Evolutionary conservation across 92 coral and sea anemone species (phyloP).

Genomic region (Nematostella vectensis): DNA sequence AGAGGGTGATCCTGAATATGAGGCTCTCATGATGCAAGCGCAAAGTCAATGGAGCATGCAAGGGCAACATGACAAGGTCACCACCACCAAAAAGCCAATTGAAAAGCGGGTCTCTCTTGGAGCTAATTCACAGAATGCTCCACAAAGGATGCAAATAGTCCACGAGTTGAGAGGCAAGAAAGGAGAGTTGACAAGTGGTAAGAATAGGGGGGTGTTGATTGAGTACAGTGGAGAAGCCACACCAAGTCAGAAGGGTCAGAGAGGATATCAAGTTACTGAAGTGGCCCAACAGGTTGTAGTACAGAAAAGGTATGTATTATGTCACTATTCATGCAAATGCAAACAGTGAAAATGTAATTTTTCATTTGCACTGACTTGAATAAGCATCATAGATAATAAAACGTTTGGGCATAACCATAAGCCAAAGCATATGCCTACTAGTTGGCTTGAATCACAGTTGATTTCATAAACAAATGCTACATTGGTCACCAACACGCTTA

Average conservation of each 20-base stretch:
- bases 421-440: too few species aligned
- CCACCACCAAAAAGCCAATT: constrained; percentile 1
- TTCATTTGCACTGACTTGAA: too few species aligned
- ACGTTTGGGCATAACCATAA: too few species aligned
- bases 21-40: not conserved
- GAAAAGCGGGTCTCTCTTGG: constrained; percentile 14
- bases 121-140: constrained; percentile 16
- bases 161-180: constrained; percentile 17
- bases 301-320: not conserved
- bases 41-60: not conserved
- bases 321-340: too few species aligned
- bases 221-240: not conserved
- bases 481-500: too few species aligned
- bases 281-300: not conserved
- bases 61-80: not conserved
- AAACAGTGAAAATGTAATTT: too few species aligned
- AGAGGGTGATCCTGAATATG: not conserved
- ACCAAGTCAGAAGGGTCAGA: not conserved
- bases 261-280: not conserved
- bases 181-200: constrained; percentile 1
- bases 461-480: too few species aligned
- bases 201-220: constrained; percentile 17
- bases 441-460: too few species aligned
- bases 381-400: too few species aligned
- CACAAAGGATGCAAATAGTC: constrained; percentile 12